phyloP scores from a whole-genome alignment of 1,140 invertebrate species.

The Diuraphis noxia region DNA sequence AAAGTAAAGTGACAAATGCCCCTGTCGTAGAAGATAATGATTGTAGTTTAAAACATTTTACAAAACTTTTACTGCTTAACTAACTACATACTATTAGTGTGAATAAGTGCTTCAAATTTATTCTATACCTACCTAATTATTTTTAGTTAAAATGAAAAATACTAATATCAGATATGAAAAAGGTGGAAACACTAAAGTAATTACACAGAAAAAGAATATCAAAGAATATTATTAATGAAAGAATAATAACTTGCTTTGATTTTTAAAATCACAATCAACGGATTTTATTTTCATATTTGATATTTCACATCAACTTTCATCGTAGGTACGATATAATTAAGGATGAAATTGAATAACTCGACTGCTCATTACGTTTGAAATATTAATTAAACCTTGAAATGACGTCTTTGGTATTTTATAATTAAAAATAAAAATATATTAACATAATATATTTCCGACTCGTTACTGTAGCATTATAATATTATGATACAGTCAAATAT shows the following conservation, averaged over 20 bases:
- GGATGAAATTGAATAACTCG: background rate
- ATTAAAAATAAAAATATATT: background rate
- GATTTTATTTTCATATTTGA: background rate
- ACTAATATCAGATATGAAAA: background rate
- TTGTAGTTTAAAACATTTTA: background rate
- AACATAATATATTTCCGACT: background rate
- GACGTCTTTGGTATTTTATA: background rate
- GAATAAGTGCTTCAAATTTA: background rate
- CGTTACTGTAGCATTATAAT: background rate
- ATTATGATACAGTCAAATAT: background rate
- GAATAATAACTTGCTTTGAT: background rate
- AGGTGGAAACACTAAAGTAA: background rate
- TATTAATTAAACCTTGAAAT: background rate
- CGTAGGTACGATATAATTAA: background rate
- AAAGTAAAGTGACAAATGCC: background rate
- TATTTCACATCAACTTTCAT: background rate
- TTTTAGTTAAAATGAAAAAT: background rate
- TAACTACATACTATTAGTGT: too few relatives aligned
- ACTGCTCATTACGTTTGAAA: background rate
- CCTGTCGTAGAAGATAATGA: background rate
- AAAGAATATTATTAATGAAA: background rate
- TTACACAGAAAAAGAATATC: background rate
- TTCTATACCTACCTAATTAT: background rate
- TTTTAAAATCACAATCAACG: background rate
- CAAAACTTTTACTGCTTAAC: background rate